Percentiles rank a stretch among this genome's conserved stretches.
Conservation (phyloP, 1,140 invertebrate species). For the Bombus ignitus region DNA sequence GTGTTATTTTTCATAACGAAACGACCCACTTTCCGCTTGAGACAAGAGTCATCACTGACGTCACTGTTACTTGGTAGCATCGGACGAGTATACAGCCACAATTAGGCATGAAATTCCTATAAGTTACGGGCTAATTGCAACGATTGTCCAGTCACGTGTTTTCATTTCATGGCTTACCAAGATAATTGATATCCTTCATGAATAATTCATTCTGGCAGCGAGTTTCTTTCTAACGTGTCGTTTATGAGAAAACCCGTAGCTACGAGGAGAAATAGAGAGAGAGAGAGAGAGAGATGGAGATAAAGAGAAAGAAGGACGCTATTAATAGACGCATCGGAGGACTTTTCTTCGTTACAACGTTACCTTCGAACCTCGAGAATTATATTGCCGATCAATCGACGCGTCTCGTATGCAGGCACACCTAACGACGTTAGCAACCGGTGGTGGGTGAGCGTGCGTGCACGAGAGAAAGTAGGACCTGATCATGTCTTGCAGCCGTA, state of each 20-base stretch:
- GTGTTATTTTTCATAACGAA: neutral
- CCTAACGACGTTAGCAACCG: constrained; percentile 31
- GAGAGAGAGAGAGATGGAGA: no score
- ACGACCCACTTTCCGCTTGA: neutral
- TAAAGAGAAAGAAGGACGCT: neutral
- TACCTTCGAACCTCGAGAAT: neutral
- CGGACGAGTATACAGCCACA: neutral
- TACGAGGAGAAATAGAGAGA: no score
- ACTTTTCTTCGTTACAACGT: constrained; percentile 19
- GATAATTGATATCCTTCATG: constrained; percentile 50
- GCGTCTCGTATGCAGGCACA: constrained; percentile 45
- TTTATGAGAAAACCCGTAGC: constrained; percentile 12
- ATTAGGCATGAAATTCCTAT: constrained; percentile 27
- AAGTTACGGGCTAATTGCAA: constrained; percentile 18
- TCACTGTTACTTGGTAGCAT: neutral
- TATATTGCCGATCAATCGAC: constrained; percentile 33
- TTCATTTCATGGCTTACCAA: neutral
- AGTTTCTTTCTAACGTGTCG: neutral
- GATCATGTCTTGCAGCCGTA: constrained; percentile 39
- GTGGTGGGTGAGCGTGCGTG: constrained; percentile 35
- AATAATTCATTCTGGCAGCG: constrained; percentile 34
- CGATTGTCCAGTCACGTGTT: neutral
- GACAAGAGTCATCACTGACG: neutral
- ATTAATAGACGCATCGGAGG: constrained; percentile 26
- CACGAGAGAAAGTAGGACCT: constrained; percentile 60